Evolutionary conservation across 2,113 vertebrate genomes (phyloP), one percentile per base, ranked within the genome.

Genomic region (Himantopus leucocephalus): DNA sequence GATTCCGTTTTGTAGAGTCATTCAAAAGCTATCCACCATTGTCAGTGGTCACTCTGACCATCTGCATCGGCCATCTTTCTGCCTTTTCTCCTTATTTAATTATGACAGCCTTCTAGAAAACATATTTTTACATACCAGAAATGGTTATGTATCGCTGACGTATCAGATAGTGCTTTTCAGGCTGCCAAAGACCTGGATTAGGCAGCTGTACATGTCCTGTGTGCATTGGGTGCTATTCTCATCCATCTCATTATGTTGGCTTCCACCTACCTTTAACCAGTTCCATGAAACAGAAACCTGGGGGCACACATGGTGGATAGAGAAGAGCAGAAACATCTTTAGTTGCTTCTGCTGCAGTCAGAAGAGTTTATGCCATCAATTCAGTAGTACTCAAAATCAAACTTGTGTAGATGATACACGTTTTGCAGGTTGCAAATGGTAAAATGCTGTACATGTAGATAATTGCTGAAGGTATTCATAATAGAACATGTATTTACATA

Each of bases 181-280:
- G 37, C 52, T 78, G 56, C n/a, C 4, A 1, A 24, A 63, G 8
- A 63, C 27, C 37, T 41, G 10, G 17, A 20, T 53, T 66, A 63
- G 24, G 43, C 30, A 79, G 5, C 41, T 5, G 0, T 64, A 34
- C 1, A 0, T 16, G 11, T 14, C 14, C 17, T 1, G 0, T 6
- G 0, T 43, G n/a, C 11, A 5, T 4, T n/a, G 19, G 24, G 22
- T 34, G 35, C 17, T 77, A 8, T 53, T 75, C 34, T 64, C 37
- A 5, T 41, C 53, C 7, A 22, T 74, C 18, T 73, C 20, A 4
- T 0, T 0, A 0, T 12, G 14, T 55, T 78, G 9, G 17, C 47
- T 67, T 70, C 23, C 48, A 50, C 48, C 22, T 50, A n/a, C 24
- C 21, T 83, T 70, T 45, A 67, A 52, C 15, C 9, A 26, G 17